These are phyloP conservation scores for Parauchenoglanis punctatus DNA, from an alignment of 2,797 vertebrate genomes.

Conservation along the genomic window DNA sequence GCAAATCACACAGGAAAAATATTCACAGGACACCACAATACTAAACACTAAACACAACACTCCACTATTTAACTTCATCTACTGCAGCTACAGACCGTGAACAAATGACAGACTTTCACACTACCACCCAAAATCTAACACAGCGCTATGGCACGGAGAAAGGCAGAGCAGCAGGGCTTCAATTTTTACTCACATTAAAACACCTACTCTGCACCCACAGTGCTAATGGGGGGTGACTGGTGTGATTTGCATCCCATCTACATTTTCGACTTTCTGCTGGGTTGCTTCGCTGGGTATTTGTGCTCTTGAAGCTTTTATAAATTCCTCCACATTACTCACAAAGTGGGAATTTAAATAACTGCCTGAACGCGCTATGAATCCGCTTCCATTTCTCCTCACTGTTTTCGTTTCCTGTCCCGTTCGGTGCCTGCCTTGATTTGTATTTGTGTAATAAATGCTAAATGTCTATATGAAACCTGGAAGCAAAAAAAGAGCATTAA, in stretches of 20 bases:
- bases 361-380: slow-evolving; percentile 16
- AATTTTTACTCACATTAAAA: slow-evolving; percentile 37
- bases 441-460: slow-evolving; percentile 25
- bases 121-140: slow-evolving; percentile 18
- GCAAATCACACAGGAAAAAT: neutral
- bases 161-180: slow-evolving; percentile 35
- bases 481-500: slow-evolving; percentile 15
- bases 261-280: slow-evolving; percentile 34
- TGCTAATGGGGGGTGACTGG: slow-evolving; percentile 24
- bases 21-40: neutral
- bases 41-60: neutral
- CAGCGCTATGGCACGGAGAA: slow-evolving; percentile 9
- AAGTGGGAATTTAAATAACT: slow-evolving; percentile 46
- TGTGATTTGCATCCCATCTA: slow-evolving; percentile 47
- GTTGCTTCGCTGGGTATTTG: slow-evolving; percentile 46
- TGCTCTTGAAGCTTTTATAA: slow-evolving; percentile 31
- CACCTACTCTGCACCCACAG: slow-evolving; percentile 44
- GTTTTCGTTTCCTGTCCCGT: slow-evolving; percentile 35
- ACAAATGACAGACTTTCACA: slow-evolving; percentile 27
- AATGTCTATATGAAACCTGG: neutral
- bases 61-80: neutral
- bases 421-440: slow-evolving; percentile 36
- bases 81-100: neutral
- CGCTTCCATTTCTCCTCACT: slow-evolving; percentile 38
- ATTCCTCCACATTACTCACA: slow-evolving; percentile 45